Base-by-base conservation (phyloP, 1,140 invertebrate genomes). In the Hyles euphorbiae region DNA sequence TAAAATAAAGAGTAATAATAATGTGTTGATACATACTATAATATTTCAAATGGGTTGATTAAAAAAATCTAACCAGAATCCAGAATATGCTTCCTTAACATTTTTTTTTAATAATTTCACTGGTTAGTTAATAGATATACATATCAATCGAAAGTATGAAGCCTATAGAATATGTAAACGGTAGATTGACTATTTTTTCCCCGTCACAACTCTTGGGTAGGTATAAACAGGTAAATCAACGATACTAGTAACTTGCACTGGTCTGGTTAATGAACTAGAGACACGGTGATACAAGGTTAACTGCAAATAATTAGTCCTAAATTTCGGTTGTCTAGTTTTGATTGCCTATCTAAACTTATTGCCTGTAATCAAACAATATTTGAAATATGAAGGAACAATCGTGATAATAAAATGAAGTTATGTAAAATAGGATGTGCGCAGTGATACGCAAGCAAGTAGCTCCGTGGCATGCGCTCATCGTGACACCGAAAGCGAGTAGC, bases 111-210 rank as follows among this genome's bases (percentile, higher is more conserved):
- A 48, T 53, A 34, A 62, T 58, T 62, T 43, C 45, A 43, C 51
- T 40, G 60, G 51, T 54, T 48, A 44, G 3, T 63, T 59, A 59
- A 34, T 63, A 49, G 32, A 58, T 10, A 45, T 55, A 63, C 54
- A 63, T 58, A 49, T 34, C 61, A 58, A 58, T 55, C 56, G 56
- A 63, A 55, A 63, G 45, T 63, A 51, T 63, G 56, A 50, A 63
- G 45, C 52, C 47, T 34, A 58, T 58, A 63, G 56, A 55, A 58
- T 58, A 63, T 63, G 50, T 51, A 54, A 63, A 63, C 46, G 56
- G 58, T 58, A 58, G 56, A 56, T 50, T 63, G 56, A 34, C 46
- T 58, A 58, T 58, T 63, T 63, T 54, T 58, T 58, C 46, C 22
- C 56, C 36, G 54, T 53, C 60, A 62, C 51, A 63, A 63, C 53